Conservation (phyloP, 2,888 invertebrate species). For the Polyommatus icarus region DNA sequence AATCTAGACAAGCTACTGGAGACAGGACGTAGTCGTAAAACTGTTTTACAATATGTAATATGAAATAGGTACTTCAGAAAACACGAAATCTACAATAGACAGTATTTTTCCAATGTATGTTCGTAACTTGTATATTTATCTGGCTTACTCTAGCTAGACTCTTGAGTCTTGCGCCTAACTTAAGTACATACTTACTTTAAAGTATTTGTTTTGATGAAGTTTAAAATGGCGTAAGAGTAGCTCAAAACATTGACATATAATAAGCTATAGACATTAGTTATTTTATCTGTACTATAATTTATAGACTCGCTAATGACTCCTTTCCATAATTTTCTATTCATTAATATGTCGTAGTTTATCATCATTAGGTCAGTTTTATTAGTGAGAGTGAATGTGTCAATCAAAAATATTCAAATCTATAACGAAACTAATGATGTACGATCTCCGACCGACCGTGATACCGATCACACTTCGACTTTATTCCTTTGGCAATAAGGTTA, state of each 20-base stretch:
- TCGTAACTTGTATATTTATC: too few species aligned
- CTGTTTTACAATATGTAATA: neutral
- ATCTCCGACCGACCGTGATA: neutral
- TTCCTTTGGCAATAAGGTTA: neutral
- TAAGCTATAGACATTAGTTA: neutral
- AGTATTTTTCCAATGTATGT: too few species aligned
- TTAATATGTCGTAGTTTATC: constrained; percentile 17
- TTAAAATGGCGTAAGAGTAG: neutral
- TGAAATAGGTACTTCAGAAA: too few species aligned
- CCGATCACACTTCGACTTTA: neutral
- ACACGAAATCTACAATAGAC: too few species aligned
- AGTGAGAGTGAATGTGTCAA: constrained; percentile 30
- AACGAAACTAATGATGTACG: constrained; percentile 24
- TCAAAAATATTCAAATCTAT: constrained; percentile 28
- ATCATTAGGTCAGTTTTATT: constrained; percentile 27
- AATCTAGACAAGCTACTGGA: neutral
- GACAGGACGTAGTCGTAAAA: neutral
- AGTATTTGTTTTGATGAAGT: too few species aligned
- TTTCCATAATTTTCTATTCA: constrained; percentile 26
- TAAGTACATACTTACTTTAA: too few species aligned
- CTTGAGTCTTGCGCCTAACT: too few species aligned
- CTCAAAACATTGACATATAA: neutral
- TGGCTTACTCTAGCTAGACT: too few species aligned
- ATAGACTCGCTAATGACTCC: constrained; percentile 9
- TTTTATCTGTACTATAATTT: constrained; percentile 6